These are phyloP conservation scores for Otis tarda DNA, from an alignment of 2,113 vertebrate genomes.

Conservation along the genomic window DNA sequence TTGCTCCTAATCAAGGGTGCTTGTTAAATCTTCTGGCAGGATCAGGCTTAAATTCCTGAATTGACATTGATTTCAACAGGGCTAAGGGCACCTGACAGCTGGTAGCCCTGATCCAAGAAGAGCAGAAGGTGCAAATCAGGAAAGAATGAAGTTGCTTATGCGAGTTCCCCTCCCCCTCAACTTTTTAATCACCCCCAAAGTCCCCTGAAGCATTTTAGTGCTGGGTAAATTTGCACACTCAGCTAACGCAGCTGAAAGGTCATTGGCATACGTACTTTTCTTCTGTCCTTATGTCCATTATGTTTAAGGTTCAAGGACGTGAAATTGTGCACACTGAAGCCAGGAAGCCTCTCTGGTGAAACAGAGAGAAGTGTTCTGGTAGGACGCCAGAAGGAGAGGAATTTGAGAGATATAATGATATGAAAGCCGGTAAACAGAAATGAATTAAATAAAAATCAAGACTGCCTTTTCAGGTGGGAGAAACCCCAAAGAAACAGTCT, in stretches of 20 bases:
- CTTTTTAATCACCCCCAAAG: conserved; percentile 16
- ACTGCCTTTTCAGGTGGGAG: not conserved
- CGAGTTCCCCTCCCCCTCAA: not conserved
- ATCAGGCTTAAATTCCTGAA: not conserved
- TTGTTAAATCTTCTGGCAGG: not conserved
- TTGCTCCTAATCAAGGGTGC: not conserved
- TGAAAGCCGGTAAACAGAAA: not conserved
- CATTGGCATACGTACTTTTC: not conserved
- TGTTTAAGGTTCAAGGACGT: not conserved
- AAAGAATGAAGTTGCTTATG: not conserved
- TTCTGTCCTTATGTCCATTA: conserved; percentile 1
- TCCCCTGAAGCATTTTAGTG: conserved; percentile 45
- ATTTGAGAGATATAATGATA: not conserved
- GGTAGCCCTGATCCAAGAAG: not conserved
- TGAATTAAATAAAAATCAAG: conserved; percentile 11
- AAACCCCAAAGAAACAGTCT: not conserved
- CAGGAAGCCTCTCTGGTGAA: conserved; percentile 9
- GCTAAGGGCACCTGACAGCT: not conserved
- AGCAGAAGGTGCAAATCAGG: conserved; percentile 15
- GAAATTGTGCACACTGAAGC: not conserved
- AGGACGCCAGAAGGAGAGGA: conserved; percentile 36
- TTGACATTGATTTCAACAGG: not conserved
- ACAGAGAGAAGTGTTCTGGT: not conserved
- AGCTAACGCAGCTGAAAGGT: conserved; percentile 20
- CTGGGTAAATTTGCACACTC: conserved; percentile 27